A percentile compares a stretch with the other conserved stretches of the same genome.
Evolutionary conservation across 92 coral and sea anemone genomes (phyloP).

Genomic region (Paragorgia papillata): DNA sequence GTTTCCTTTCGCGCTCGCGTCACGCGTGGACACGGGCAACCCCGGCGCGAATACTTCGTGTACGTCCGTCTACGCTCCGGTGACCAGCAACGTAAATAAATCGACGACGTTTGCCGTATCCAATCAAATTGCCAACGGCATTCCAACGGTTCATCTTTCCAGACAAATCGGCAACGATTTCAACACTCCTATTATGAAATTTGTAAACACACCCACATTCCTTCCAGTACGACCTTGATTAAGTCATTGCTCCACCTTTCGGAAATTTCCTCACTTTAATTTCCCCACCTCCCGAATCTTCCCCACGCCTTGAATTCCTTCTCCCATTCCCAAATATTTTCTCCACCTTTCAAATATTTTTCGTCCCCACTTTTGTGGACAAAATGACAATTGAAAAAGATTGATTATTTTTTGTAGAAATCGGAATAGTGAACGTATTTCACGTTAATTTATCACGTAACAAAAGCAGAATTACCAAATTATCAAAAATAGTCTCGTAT

Average conservation of each 20-base stretch:
- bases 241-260: neutral
- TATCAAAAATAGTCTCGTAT: no score
- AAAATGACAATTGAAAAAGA: no score
- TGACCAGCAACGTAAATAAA: slow-evolving; percentile 78
- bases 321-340: no score
- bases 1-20: slow-evolving; percentile 83
- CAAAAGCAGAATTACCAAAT: no score
- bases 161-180: slow-evolving; percentile 93
- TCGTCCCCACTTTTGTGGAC: no score
- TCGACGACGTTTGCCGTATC: slow-evolving; percentile 82
- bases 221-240: slow-evolving; percentile 79
- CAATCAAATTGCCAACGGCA: slow-evolving; percentile 79
- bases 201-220: slow-evolving; percentile 92
- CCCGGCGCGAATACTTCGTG: slow-evolving; percentile 77
- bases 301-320: no score
- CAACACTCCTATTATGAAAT: slow-evolving; percentile 90
- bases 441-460: no score
- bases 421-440: no score
- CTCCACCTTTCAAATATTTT: no score
- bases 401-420: no score
- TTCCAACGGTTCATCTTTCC: slow-evolving; percentile 92
- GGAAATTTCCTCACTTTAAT: neutral
- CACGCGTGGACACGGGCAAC: slow-evolving; percentile 76
- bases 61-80: slow-evolving; percentile 91
- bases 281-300: no score